A percentile compares a stretch with the other conserved stretches of the same genome.
Conservation (phyloP, 2,113 vertebrate species). For the Parus major region DNA sequence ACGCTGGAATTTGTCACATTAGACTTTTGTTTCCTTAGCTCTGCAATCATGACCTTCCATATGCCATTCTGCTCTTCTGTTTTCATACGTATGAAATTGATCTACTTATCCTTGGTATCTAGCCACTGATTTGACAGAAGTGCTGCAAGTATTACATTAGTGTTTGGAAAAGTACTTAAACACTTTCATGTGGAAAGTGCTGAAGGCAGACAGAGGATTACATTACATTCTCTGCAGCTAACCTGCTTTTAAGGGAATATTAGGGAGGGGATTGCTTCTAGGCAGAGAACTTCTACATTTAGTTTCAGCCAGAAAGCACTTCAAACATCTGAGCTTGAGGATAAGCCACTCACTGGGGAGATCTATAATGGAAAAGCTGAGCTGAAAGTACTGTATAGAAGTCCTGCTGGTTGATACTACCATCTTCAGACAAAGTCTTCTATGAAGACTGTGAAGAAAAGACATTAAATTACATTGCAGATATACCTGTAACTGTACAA, state of each 20-base stretch:
- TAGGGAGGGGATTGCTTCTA: conserved; percentile 29
- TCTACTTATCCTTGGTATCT: not conserved
- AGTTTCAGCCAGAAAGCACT: conserved; percentile 44
- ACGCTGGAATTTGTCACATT: not conserved
- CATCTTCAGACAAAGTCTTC: conserved; percentile 1
- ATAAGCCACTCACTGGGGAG: conserved; percentile 46
- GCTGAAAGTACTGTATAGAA: not conserved
- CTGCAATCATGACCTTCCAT: not conserved
- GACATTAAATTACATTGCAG: not conserved
- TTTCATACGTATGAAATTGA: not conserved
- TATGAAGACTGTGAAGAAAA: not conserved
- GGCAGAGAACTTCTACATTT: conserved; percentile 12
- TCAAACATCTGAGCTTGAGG: conserved; percentile 30
- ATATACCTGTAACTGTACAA: not conserved
- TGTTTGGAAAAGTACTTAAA: conserved; percentile 35
- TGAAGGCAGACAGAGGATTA: conserved; percentile 44
- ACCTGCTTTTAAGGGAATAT: conserved; percentile 51
- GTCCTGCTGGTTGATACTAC: not conserved
- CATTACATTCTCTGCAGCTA: conserved; percentile 23
- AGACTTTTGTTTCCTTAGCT: not conserved
- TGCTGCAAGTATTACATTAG: conserved; percentile 34
- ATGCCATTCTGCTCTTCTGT: not conserved
- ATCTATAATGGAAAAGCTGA: conserved; percentile 21
- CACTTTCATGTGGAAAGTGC: not conserved
- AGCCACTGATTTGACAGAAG: conserved; percentile 17